Evolutionary conservation across 2,888 invertebrate genomes (phyloP).

Genomic region (Cordilura impudica): DNA sequence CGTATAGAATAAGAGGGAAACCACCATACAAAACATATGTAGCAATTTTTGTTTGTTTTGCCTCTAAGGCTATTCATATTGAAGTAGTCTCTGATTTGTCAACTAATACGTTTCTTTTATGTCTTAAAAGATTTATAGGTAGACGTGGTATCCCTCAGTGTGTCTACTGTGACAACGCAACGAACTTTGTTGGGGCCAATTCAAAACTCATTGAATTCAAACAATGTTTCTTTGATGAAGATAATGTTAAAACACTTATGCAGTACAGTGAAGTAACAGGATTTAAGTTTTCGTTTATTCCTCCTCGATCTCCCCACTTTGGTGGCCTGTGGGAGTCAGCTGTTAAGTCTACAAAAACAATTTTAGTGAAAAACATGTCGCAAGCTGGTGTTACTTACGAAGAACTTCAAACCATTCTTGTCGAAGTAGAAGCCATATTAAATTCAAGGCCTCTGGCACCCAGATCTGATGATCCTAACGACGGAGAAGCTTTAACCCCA

Average conservation of each 20-base stretch:
- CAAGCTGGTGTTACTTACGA: no score
- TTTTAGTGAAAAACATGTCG: neutral
- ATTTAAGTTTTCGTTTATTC: neutral
- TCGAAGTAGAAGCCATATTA: no score
- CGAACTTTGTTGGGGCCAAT: constrained; percentile 14
- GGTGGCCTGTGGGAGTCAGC: constrained; percentile 16
- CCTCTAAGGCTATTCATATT: neutral
- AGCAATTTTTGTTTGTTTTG: neutral
- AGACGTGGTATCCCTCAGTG: constrained; percentile 12
- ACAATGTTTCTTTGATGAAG: neutral
- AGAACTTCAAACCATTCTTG: no score
- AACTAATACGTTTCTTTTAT: neutral
- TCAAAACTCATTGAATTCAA: neutral
- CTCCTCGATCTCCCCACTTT: constrained; percentile 14
- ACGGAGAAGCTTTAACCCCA: no score
- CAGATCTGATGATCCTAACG: no score
- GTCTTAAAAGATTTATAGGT: neutral
- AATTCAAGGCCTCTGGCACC: no score
- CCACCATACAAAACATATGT: neutral
- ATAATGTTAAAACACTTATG: no score
- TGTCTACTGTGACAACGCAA: constrained; percentile 5
- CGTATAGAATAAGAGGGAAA: neutral
- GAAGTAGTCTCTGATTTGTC: neutral
- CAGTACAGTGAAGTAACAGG: no score
- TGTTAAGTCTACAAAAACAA: neutral